A percentile compares a stretch with the other conserved stretches of the same genome.
These are phyloP conservation scores for Eubasilissa splendida DNA, from an alignment of 2,888 invertebrate species.

Conservation along the genomic window DNA sequence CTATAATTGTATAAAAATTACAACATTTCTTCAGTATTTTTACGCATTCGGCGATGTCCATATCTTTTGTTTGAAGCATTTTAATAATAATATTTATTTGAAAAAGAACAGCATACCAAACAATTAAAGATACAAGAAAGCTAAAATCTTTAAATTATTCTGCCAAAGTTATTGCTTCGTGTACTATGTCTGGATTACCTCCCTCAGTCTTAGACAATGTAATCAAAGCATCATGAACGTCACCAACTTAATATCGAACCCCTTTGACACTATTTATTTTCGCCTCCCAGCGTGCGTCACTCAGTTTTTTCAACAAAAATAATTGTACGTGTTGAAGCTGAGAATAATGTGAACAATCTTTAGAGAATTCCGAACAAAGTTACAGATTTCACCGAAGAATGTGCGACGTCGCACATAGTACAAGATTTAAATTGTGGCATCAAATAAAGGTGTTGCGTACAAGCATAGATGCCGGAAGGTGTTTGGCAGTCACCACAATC, in stretches of 20 bases:
- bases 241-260: slow-evolving; percentile 2
- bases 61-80: slow-evolving; percentile 7
- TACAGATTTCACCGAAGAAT: slow-evolving; percentile 1
- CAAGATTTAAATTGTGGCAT: not conserved
- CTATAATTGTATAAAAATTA: not conserved
- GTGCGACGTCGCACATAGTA: not conserved
- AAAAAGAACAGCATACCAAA: not conserved
- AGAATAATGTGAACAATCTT: slow-evolving; percentile 11
- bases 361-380: not conserved
- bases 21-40: not conserved
- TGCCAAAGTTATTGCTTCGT: not conserved
- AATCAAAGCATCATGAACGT: slow-evolving; percentile 1
- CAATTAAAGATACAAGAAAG: not conserved
- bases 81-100: slow-evolving; percentile 13
- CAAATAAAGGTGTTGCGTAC: no score
- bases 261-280: not conserved
- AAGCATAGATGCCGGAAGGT: no score
- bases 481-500: no score
- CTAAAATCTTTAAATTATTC: slow-evolving; percentile 11
- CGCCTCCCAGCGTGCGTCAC: no score
- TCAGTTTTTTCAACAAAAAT: slow-evolving; percentile 1
- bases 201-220: not conserved
- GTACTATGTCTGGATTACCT: not conserved
- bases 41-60: not conserved
- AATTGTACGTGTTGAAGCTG: not conserved